Evolutionary conservation across 2,113 vertebrate genomes (phyloP).

Genomic region (Gopherus evgoodei): DNA sequence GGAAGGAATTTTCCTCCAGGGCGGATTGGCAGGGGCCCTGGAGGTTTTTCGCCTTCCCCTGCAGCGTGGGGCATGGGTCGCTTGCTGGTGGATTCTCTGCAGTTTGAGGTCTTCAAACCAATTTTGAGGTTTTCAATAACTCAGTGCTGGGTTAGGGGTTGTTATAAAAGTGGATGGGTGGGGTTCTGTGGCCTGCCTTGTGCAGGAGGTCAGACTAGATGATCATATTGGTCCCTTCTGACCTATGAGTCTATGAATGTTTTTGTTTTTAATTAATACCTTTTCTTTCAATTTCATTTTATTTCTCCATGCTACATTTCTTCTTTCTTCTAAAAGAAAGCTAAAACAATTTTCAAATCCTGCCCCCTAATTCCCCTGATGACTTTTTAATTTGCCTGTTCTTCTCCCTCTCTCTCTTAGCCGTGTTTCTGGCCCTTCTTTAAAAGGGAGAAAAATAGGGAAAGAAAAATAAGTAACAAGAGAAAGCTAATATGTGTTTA

Average conservation of each 20-base stretch:
- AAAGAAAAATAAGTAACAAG: background rate
- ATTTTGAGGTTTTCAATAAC: no score
- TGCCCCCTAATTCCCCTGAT: background rate
- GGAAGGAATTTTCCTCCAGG: no score
- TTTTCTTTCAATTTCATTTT: constrained; percentile 1
- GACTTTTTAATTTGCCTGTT: constrained; percentile 33
- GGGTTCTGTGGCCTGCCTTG: no score
- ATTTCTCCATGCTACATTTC: background rate
- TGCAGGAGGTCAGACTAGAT: no score
- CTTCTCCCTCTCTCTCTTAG: background rate
- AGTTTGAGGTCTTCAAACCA: no score
- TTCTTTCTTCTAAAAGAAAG: constrained; percentile 28
- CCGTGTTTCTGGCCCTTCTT: background rate
- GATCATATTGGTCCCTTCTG: no score
- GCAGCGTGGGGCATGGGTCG: no score
- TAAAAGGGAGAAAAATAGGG: background rate
- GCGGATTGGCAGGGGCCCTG: no score
- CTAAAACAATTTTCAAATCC: background rate
- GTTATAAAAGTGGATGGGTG: no score
- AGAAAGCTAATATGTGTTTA: background rate
- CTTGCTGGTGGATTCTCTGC: no score
- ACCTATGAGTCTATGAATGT: background rate
- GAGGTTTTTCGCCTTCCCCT: no score
- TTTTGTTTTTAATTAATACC: constrained; percentile 40
- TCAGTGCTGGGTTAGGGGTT: no score